Percentiles rank a stretch among this genome's conserved stretches.
These are phyloP conservation scores for Listrodromus nycthemerus DNA, from an alignment of 2,888 invertebrate species.

Conservation along the genomic window DNA sequence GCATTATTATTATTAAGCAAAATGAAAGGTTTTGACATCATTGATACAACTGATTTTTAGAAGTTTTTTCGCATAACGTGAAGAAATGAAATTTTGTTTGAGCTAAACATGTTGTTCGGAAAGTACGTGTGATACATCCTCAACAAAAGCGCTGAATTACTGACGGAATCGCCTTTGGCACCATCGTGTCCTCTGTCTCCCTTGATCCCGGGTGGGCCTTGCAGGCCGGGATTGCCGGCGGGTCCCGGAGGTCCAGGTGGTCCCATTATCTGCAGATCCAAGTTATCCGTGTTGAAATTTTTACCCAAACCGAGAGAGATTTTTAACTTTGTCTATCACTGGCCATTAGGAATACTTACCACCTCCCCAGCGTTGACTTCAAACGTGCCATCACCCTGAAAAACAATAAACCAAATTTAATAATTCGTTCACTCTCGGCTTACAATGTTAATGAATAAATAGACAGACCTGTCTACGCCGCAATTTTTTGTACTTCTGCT, in stretches of 20 bases:
- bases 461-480: slow-evolving; percentile 90
- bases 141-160: slow-evolving; percentile 76
- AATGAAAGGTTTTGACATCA: too few species aligned
- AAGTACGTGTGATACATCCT: not conserved
- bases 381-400: slow-evolving; percentile 93
- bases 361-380: slow-evolving; percentile 91
- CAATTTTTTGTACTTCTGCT: slow-evolving; percentile 93
- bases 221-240: slow-evolving; percentile 89
- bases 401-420: slow-evolving; percentile 75
- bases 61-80: too few species aligned
- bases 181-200: slow-evolving; percentile 94
- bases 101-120: not conserved
- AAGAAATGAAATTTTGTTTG: not conserved
- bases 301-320: not conserved
- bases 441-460: slow-evolving; percentile 30
- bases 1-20: too few species aligned
- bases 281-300: not conserved
- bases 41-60: too few species aligned
- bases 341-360: slow-evolving; percentile 86
- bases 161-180: slow-evolving; percentile 92
- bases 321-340: not conserved
- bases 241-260: slow-evolving; percentile 92
- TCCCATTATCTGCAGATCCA: slow-evolving; percentile 85
- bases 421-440: not conserved
- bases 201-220: slow-evolving; percentile 94